Percentiles rank a stretch among this genome's conserved stretches.
Evolutionary conservation across 2,113 vertebrate species (phyloP).

Genomic region (Spea bombifrons): DNA sequence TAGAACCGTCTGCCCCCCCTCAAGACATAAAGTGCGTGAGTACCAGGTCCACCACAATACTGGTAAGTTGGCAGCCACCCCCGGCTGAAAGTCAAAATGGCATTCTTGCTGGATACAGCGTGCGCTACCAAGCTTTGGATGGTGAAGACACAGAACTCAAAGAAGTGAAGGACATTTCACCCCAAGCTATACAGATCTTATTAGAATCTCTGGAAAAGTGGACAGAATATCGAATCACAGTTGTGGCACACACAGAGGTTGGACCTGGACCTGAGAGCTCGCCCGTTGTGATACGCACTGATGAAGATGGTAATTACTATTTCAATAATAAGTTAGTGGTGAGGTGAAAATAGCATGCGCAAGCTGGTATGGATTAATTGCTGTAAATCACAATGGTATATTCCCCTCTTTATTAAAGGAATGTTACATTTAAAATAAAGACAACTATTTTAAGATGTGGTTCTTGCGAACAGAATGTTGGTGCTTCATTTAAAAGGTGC

Average conservation of each 20-base stretch:
- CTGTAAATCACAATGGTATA: background rate
- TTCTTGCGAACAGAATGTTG: background rate
- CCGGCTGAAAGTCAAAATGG: conserved; percentile 89
- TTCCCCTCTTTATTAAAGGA: background rate
- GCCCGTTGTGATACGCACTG: conserved; percentile 84
- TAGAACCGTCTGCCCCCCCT: conserved; percentile 98
- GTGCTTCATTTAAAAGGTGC: background rate
- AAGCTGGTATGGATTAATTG: no score
- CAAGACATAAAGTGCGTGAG: conserved; percentile 96
- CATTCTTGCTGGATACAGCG: conserved; percentile 86
- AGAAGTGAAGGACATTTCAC: conserved; percentile 79
- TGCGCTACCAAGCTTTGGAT: conserved; percentile 86
- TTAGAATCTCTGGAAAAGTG: conserved; percentile 95
- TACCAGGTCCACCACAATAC: conserved; percentile 92
- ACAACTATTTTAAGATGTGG: background rate
- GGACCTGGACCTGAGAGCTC: conserved; percentile 90
- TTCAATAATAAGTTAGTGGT: background rate
- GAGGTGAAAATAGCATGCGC: background rate
- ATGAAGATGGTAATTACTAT: conserved; percentile 84
- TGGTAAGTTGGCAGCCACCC: conserved; percentile 98
- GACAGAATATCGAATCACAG: conserved; percentile 87
- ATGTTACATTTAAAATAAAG: background rate
- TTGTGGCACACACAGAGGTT: conserved; percentile 83
- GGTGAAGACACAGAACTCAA: conserved; percentile 71
- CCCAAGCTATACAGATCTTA: conserved; percentile 76